These are phyloP conservation scores for Sebastes hubbsi DNA, from an alignment of 2,797 vertebrate species.

Conservation along the genomic window DNA sequence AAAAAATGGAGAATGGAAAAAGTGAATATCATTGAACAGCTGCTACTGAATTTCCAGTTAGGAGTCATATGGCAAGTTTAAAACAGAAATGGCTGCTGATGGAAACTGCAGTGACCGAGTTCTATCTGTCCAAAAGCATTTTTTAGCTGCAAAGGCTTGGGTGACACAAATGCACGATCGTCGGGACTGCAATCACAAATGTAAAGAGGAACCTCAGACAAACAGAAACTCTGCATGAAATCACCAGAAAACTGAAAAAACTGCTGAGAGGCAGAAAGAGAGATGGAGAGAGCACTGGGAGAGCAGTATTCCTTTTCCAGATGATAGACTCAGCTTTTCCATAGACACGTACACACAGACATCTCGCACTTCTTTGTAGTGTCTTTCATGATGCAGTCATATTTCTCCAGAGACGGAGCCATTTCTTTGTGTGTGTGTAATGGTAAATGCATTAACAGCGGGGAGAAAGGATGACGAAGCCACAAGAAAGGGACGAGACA, in stretches of 20 bases:
- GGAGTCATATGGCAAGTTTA: slow-evolving; percentile 18
- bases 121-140: background rate
- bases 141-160: background rate
- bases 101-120: slow-evolving; percentile 32
- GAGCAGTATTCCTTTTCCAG: slow-evolving; percentile 75
- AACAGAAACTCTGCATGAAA: slow-evolving; percentile 15
- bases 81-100: slow-evolving; percentile 34
- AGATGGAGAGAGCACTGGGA: slow-evolving; percentile 35
- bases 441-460: slow-evolving; percentile 70
- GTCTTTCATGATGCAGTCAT: slow-evolving; percentile 38
- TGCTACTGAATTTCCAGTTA: slow-evolving; percentile 25
- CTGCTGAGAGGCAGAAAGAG: slow-evolving; percentile 53
- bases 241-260: slow-evolving; percentile 27
- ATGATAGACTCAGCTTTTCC: slow-evolving; percentile 77
- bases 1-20: background rate
- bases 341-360: slow-evolving; percentile 41
- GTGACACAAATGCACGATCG: slow-evolving; percentile 19
- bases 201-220: slow-evolving; percentile 46
- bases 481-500: slow-evolving; percentile 27
- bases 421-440: slow-evolving; percentile 19
- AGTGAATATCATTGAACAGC: slow-evolving; percentile 13
- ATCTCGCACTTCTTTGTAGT: slow-evolving; percentile 51
- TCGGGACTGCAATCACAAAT: slow-evolving; percentile 30
- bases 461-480: slow-evolving; percentile 39
- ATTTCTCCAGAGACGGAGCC: slow-evolving; percentile 27